Conservation (phyloP, 2,888 invertebrate species). For the Tholera decimalis region DNA sequence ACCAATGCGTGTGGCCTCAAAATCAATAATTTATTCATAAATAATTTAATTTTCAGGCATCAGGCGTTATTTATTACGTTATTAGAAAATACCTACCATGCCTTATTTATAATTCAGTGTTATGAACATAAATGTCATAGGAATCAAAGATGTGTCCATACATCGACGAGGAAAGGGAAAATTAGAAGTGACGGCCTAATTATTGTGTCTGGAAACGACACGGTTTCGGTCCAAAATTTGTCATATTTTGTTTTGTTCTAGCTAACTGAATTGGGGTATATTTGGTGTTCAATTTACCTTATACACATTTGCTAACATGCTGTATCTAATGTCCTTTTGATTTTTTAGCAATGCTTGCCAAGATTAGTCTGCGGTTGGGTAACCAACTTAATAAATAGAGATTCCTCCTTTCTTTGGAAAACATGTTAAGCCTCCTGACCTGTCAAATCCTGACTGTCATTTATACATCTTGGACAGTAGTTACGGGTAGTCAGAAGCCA, state of each 20-base stretch:
- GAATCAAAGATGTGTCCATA: constrained; percentile 45
- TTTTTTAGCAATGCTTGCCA: too few relatives aligned
- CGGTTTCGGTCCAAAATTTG: constrained; percentile 11
- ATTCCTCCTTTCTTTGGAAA: too few relatives aligned
- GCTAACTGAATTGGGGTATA: background rate
- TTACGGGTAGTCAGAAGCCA: too few relatives aligned
- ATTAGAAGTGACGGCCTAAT: constrained; percentile 41
- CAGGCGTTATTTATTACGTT: constrained; percentile 34
- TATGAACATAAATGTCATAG: constrained; percentile 45
- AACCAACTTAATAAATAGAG: too few relatives aligned
- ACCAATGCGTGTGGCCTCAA: constrained; percentile 7
- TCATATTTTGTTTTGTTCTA: background rate
- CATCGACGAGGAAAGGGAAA: constrained; percentile 27
- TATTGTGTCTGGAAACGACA: constrained; percentile 24
- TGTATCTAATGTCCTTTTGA: constrained; percentile 1
- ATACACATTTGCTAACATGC: background rate
- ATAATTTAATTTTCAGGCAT: constrained; percentile 48
- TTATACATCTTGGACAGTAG: too few relatives aligned
- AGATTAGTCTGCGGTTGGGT: too few relatives aligned
- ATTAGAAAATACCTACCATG: constrained; percentile 35
- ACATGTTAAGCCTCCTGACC: too few relatives aligned
- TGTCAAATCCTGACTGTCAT: too few relatives aligned
- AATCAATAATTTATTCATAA: constrained; percentile 47
- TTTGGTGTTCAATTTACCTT: constrained; percentile 13
- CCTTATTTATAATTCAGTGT: constrained; percentile 56